Base-by-base conservation (phyloP, 2,113 vertebrate genomes). In the Vanacampus margaritifer region DNA sequence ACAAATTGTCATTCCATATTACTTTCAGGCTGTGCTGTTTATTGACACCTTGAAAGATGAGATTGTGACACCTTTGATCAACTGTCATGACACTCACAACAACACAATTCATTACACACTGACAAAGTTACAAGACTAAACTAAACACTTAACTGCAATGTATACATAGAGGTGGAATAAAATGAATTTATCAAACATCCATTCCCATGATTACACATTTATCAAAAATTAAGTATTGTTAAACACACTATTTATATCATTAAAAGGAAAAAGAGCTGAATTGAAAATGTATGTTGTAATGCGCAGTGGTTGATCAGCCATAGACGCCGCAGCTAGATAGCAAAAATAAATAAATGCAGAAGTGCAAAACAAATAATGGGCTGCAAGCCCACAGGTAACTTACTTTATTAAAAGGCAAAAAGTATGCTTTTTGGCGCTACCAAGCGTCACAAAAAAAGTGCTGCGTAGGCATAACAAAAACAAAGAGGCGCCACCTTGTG, bases 1-100 rank as follows among this genome's bases (percentile, higher is more conserved):
- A 78, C 82, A 91, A 89, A 91, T 91, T 89, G 80, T 87, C 86
- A 89, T 89, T 88, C 84, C 53, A 67, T 67, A 16, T 5, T 50
- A 5, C 46, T n/a, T 50, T 19, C 48, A 11, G 68, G 66, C 74
- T 61, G 81, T 74, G 68, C 45, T 74, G 65, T 85, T 79, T 79
- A 84, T 73, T 85, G 72, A 84, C 85, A 80, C 76, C 72, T 80
- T 72, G 67, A 79, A 73, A 62, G 66, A 76, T 77, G 69, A 77
- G 65, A 65, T 73, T 28, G 54, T 66, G 73, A 67, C 65, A 72
- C 36, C 58, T 70, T 69, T 73, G 80, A 71, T 68, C 54, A 64
- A 56, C 65, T 62, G 69, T 68, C 77, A 59, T 17, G 62, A 80
- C 71, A 51, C 35, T 63, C 51, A 39, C 69, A 77, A 73, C 72